Base-by-base conservation (phyloP, 1,140 invertebrate genomes). In the Cotesia glomerata region DNA sequence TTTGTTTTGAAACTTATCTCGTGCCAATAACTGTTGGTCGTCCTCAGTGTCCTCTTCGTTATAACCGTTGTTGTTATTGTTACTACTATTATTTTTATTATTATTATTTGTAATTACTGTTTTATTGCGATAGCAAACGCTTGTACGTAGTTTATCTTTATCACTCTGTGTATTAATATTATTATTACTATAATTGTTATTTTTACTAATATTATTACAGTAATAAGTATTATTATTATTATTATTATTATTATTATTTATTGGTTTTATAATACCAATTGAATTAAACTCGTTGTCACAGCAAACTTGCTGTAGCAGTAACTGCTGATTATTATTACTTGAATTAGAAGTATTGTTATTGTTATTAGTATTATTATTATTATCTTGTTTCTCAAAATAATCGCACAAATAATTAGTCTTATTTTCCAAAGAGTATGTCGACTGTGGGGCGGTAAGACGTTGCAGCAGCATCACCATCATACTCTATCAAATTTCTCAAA, bases 391-490 rank as follows among this genome's bases (percentile, higher is more conserved):
- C 7, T 56, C 52, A 16, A 45, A 45, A 66, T 74, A 66, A 16
- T 73, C 36, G 39, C 49, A 58, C 16, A n/a, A 16, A 75, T 82
- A 82, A 66, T 83, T 82, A 75, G 79, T 79, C 81, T 79, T 84
- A 45, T 45, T 45, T 75, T 86, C 86, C 76, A 85, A 82, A 80
- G 78, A 86, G 75, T 83, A 80, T 81, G 83, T 88, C 79, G 85
- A 84, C 79, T 87, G 85, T 78, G 82, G 83, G 80, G 85, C 85
- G 79, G 83, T 79, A 78, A 85, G 85, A 83, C 86, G 86, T 87
- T 87, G 85, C 82, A 88, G 84, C 84, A 88, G 85, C 86, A 87
- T 88, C 85, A 87, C 87, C 84, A 85, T 88, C 87, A 88, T 88
- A 83, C 86, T 45, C 39, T 87, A 87, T 81, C 82, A 78, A 80